Conservation (phyloP, 2,888 invertebrate genomes). For the Limnephilus lunatus region DNA sequence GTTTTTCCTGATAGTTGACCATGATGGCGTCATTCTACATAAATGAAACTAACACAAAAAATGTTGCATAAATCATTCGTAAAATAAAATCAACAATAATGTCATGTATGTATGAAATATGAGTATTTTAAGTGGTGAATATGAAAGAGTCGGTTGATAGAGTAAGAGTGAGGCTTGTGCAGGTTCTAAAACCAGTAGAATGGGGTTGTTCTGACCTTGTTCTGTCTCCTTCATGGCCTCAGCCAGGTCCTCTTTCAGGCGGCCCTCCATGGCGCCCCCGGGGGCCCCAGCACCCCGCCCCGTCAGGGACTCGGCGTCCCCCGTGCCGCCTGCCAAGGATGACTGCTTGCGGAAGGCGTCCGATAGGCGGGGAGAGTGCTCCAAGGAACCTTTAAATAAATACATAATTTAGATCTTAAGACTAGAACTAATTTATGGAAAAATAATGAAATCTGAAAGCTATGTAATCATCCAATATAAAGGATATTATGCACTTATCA, state of each 20-base stretch:
- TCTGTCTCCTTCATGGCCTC: constrained; percentile 95
- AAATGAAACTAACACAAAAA: background rate
- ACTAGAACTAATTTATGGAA: background rate
- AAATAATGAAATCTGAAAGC: background rate
- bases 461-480: background rate
- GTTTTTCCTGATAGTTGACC: background rate
- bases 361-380: constrained; percentile 90
- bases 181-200: background rate
- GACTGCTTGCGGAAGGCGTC: constrained; percentile 83
- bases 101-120: background rate
- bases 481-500: background rate
- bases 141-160: background rate
- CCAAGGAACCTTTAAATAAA: constrained; percentile 85
- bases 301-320: constrained; percentile 60
- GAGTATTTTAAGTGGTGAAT: background rate
- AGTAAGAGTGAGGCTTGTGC: background rate
- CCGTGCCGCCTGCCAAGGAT: constrained; percentile 67
- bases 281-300: constrained; percentile 66
- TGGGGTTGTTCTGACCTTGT: constrained; percentile 70
- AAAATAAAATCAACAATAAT: background rate
- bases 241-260: constrained; percentile 91
- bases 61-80: background rate
- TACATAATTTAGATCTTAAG: background rate
- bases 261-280: constrained; percentile 82
- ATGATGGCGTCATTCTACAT: background rate